Evolutionary conservation across 64 coral and sea anemone species (phyloP).

Genomic region (Actinia tenebrosa): DNA sequence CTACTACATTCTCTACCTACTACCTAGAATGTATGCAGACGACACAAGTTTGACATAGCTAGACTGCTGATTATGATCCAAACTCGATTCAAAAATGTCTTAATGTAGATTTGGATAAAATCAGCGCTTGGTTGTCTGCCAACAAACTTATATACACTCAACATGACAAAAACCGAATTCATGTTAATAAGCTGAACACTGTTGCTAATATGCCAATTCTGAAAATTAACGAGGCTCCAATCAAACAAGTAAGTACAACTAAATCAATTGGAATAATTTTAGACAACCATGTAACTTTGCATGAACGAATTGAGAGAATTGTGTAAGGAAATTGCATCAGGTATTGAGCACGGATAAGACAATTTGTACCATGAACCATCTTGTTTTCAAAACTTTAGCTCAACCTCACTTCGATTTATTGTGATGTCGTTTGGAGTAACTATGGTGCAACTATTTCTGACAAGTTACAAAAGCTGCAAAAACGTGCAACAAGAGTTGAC

Average conservation of each 20-base stretch:
- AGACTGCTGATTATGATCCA: slow-evolving; percentile 3
- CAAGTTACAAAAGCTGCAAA: slow-evolving; percentile 44
- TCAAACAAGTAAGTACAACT: slow-evolving; percentile 40
- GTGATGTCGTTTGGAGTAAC: slow-evolving; percentile 20
- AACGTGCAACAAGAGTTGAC: slow-evolving; percentile 47
- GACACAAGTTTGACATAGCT: slow-evolving; percentile 20
- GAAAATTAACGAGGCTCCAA: slow-evolving; percentile 35
- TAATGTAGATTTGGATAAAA: slow-evolving; percentile 28
- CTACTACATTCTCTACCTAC: slow-evolving; percentile 16
- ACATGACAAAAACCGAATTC: slow-evolving; percentile 26
- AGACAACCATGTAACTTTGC: slow-evolving; percentile 18
- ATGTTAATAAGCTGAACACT: slow-evolving; percentile 42
- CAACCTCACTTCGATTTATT: slow-evolving; percentile 43
- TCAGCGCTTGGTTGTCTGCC: slow-evolving; percentile 21
- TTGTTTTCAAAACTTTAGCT: slow-evolving; percentile 31
- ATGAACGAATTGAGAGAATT: slow-evolving; percentile 9
- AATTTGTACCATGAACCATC: slow-evolving; percentile 20
- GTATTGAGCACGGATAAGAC: slow-evolving; percentile 37
- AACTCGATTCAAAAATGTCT: not conserved
- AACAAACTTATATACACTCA: slow-evolving; percentile 55
- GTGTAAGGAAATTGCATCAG: slow-evolving; percentile 34
- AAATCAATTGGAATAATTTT: slow-evolving; percentile 41
- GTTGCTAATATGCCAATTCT: slow-evolving; percentile 25
- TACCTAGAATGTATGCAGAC: slow-evolving; percentile 33
- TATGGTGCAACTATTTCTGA: slow-evolving; percentile 4